phyloP scores from a whole-genome alignment of 1,140 invertebrate genomes.

The Drosophila arawakana region DNA sequence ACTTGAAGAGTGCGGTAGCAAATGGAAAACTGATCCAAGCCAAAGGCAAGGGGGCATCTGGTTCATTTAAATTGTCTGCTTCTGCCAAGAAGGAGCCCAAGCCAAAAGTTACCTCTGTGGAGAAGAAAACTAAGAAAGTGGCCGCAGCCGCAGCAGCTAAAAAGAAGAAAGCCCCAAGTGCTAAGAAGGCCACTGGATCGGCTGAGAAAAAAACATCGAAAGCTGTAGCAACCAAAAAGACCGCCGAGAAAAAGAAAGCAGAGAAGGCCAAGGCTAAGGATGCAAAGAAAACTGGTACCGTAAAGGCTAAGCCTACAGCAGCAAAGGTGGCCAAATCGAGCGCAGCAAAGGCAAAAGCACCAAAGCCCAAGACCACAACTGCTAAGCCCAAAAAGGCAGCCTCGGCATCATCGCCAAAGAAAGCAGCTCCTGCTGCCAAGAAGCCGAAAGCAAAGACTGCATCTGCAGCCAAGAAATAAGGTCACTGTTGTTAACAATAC shows the following conservation, averaged over 20 bases:
- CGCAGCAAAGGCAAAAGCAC: conserved; percentile 31
- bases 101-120: conserved; percentile 40
- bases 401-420: not conserved
- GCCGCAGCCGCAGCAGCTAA: conserved; percentile 4
- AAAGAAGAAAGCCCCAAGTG: not conserved
- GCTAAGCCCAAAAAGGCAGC: conserved; percentile 17
- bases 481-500: not conserved
- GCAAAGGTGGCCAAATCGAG: conserved; percentile 31
- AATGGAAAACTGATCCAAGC: conserved; percentile 86
- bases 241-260: conserved; percentile 46
- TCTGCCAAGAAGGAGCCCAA: conserved; percentile 59
- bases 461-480: conserved; percentile 10
- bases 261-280: conserved; percentile 49
- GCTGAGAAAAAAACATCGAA: conserved; percentile 52
- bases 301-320: conserved; percentile 31
- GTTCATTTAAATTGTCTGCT: conserved; percentile 86
- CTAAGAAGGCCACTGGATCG: conserved; percentile 61
- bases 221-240: conserved; percentile 48
- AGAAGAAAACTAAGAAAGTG: conserved; percentile 43
- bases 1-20: conserved; percentile 86
- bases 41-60: conserved; percentile 87
- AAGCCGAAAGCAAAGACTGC: conserved; percentile 10
- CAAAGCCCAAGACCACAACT: conserved; percentile 30
- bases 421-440: conserved; percentile 8
- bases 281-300: conserved; percentile 35